Conservation (phyloP, 1,140 invertebrate species). For the Pinna nobilis region DNA sequence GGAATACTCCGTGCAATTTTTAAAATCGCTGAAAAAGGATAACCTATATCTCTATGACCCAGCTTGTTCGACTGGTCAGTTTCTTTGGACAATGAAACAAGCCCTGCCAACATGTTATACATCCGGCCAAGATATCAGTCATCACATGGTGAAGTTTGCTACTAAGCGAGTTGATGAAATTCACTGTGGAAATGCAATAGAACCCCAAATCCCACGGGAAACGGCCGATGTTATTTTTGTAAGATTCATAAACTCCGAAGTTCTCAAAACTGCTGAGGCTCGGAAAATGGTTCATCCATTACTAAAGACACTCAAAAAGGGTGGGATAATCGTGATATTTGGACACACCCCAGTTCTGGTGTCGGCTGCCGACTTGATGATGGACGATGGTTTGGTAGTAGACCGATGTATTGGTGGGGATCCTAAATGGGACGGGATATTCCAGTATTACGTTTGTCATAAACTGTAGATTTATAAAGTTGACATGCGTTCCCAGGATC, state of each 20-base stretch:
- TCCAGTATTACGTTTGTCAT: constrained; percentile 55
- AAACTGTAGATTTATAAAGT: constrained; percentile 25
- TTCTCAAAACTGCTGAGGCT: constrained; percentile 46
- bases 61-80: constrained; percentile 58
- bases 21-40: constrained; percentile 43
- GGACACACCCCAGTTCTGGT: constrained; percentile 59
- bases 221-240: constrained; percentile 53
- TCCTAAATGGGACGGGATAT: constrained; percentile 54
- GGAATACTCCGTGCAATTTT: constrained; percentile 45
- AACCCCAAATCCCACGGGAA: constrained; percentile 47
- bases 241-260: constrained; percentile 59
- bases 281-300: constrained; percentile 45
- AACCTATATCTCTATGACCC: constrained; percentile 54
- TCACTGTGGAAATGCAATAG: constrained; percentile 50
- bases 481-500: no score
- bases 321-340: constrained; percentile 53
- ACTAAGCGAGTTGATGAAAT: constrained; percentile 54
- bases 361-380: constrained; percentile 49
- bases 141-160: constrained; percentile 55
- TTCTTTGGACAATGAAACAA: constrained; percentile 52
- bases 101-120: constrained; percentile 42
- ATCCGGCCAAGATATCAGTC: constrained; percentile 54
- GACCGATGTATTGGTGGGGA: constrained; percentile 47
- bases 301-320: constrained; percentile 44
- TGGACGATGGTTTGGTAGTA: constrained; percentile 42